These are phyloP conservation scores for Hirundo rustica DNA, from an alignment of 2,797 vertebrate species.

Conservation along the genomic window DNA sequence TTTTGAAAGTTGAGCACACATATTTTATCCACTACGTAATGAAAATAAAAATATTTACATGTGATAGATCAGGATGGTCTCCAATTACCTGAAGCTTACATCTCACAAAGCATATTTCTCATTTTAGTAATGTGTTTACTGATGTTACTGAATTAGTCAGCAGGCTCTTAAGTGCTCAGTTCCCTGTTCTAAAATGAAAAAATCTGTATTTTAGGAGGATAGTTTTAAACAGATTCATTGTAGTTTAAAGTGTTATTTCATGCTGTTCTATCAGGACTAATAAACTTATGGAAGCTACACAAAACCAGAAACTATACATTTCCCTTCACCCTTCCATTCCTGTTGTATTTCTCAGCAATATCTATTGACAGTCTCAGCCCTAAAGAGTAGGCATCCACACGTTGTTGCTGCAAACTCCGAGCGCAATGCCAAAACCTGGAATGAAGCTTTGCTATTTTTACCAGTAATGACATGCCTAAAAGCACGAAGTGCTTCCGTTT, in stretches of 20 bases:
- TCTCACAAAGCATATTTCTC: background rate
- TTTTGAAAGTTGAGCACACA: background rate
- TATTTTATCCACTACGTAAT: background rate
- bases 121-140: background rate
- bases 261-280: background rate
- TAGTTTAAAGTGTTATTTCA: background rate
- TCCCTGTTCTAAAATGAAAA: background rate
- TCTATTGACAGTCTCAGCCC: background rate
- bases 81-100: background rate
- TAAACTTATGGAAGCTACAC: background rate
- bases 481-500: background rate
- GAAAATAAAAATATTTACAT: background rate
- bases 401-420: background rate
- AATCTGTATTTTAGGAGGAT: background rate
- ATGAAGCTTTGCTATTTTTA: background rate
- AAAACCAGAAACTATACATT: background rate
- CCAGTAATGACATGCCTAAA: conserved; percentile 14
- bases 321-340: background rate
- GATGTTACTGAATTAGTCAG: background rate
- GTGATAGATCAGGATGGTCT: background rate
- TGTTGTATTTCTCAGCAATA: background rate
- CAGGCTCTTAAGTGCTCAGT: background rate
- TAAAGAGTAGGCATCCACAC: background rate
- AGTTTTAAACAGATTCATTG: background rate
- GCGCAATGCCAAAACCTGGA: background rate